Base-by-base conservation (phyloP, 2,113 vertebrate species). In the Bos javanicus region DNA sequence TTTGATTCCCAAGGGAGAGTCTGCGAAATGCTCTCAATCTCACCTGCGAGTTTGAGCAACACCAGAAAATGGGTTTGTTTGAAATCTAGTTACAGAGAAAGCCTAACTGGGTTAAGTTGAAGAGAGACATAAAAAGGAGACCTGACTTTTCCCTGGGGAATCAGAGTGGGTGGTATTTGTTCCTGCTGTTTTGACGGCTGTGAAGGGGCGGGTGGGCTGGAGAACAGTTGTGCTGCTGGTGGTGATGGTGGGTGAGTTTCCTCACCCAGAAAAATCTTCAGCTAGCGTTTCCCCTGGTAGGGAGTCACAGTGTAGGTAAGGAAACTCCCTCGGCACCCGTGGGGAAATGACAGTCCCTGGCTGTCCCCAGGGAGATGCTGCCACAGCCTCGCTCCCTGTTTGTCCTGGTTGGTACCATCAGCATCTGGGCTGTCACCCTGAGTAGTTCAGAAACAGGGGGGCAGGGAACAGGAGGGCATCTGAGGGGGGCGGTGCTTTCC, bases 111-210 rank as follows among this genome's bases (percentile, higher is more conserved):
- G 93, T 93, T 97, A 97, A 96, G 62, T 46, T 97, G 87, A 60
- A 97, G 94, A 94, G 64, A 97, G 76, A 82, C 92, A 82, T 78
- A 87, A 94, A 91, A 94, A 94, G 89, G 76, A 97, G 93, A 95
- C 95, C 95, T 83, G 94, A 88, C 88, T 98, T 87, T 80, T 83
- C 93, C 91, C 94, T 93, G 62, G 88, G 86, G 93, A 95, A 95
- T 95, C 36, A 2, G 91, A 96, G 97, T 97, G 97, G 96, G 98
- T 80, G 96, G 96, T 87, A 64, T 94, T 93, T 94, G 95, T 96
- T 98, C 93, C 93, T 91, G 94, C 91, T 98, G 97, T 97, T 98
- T 96, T 97, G 98, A 96, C 86, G 50, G 97, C 93, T 96, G 83
- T 57, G 52, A 97, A 98, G 96, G 97, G 97, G 91, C n/a, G n/a